A percentile compares a stretch with the other conserved stretches of the same genome.
phyloP scores from a whole-genome alignment of 2,888 invertebrate genomes.

The Bembecia ichneumoniformis region DNA sequence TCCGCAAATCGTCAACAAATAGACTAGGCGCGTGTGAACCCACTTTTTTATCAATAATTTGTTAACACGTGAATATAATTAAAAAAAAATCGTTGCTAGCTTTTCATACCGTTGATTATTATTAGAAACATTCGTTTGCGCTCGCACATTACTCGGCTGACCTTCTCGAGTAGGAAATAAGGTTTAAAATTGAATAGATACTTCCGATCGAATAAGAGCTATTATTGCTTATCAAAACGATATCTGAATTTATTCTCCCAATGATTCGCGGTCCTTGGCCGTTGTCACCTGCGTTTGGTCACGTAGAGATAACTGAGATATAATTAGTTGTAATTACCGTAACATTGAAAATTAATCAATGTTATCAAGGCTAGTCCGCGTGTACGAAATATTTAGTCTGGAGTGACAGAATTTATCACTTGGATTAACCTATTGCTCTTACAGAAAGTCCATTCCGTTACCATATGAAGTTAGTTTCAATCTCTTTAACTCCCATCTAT shows the following conservation, averaged over 20 bases:
- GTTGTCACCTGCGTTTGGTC: constrained; percentile 32
- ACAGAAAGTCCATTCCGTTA: too few species aligned
- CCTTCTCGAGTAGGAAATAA: neutral
- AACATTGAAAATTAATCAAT: constrained; percentile 1
- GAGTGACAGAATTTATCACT: neutral
- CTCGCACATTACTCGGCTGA: neutral
- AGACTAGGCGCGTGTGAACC: neutral
- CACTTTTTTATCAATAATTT: neutral
- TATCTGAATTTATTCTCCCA: constrained; percentile 1
- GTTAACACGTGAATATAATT: neutral
- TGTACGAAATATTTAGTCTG: neutral
- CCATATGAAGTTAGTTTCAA: too few species aligned
- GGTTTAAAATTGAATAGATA: neutral
- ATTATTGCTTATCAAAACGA: neutral
- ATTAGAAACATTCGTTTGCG: neutral
- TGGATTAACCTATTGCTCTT: neutral
- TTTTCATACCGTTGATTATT: neutral
- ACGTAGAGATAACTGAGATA: constrained; percentile 23
- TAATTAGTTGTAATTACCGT: neutral
- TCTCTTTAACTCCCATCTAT: too few species aligned
- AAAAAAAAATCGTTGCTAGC: neutral
- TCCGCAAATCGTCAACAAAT: neutral
- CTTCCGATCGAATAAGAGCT: neutral
- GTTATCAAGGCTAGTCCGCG: too few species aligned
- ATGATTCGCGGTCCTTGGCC: neutral